Percentiles rank a stretch among this genome's conserved stretches.
These are phyloP conservation scores for Zaprionus camerounensis DNA, from an alignment of 1,140 invertebrate species.

Conservation along the genomic window DNA sequence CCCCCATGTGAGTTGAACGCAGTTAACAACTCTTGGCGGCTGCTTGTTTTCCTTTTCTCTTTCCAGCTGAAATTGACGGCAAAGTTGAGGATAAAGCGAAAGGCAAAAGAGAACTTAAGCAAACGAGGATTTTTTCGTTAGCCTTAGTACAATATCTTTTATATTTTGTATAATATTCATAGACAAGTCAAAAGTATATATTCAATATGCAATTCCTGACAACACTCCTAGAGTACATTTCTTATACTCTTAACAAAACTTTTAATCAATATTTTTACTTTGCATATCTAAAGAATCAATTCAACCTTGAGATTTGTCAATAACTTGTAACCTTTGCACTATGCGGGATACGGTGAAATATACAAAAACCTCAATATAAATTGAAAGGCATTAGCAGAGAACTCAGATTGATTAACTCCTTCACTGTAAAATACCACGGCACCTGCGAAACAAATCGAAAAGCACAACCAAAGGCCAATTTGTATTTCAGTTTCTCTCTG, in stretches of 20 bases:
- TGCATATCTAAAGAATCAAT: neutral
- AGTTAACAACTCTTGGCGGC: constrained; percentile 15
- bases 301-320: neutral
- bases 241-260: no score
- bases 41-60: neutral
- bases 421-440: constrained; percentile 4
- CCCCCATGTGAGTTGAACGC: neutral
- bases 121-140: neutral
- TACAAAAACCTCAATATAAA: constrained; percentile 23
- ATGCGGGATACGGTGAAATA: neutral
- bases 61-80: neutral
- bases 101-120: neutral
- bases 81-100: neutral
- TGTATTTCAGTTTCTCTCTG: constrained; percentile 14
- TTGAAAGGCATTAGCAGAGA: neutral
- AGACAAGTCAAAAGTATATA: no score
- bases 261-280: no score
- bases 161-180: no score
- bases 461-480: constrained; percentile 17
- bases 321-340: neutral
- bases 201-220: no score
- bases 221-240: no score
- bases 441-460: constrained; percentile 10
- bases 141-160: neutral
- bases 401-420: constrained; percentile 35